Evolutionary conservation across 2,888 invertebrate species (phyloP).

Genomic region (Temnothorax unifasciatus): DNA sequence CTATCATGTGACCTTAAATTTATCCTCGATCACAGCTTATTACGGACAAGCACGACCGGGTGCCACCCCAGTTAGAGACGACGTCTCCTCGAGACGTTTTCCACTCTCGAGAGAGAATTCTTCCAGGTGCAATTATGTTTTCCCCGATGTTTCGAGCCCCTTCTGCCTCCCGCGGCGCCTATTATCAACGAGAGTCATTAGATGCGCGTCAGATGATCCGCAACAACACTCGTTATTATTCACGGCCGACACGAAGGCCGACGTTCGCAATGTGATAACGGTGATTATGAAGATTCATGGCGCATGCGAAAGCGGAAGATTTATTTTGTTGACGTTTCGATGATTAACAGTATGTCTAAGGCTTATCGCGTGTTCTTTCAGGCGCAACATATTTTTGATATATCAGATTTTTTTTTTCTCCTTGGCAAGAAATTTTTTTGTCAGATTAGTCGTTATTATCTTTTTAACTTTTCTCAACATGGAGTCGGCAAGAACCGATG

Average conservation of each 20-base stretch:
- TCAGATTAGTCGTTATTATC: background rate
- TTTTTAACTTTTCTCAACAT: background rate
- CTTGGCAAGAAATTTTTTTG: background rate
- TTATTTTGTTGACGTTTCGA: constrained; percentile 7
- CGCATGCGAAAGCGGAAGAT: constrained; percentile 30
- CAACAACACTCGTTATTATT: constrained; percentile 66
- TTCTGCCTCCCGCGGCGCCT: constrained; percentile 24
- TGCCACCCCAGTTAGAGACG: constrained; percentile 21
- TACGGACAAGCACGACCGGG: constrained; percentile 70
- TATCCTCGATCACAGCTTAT: constrained; percentile 74
- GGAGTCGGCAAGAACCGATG: background rate
- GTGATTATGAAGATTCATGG: constrained; percentile 66
- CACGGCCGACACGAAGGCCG: constrained; percentile 50
- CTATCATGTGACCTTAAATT: constrained; percentile 72
- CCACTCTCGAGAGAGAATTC: constrained; percentile 54
- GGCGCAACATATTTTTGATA: background rate
- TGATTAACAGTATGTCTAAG: constrained; percentile 5
- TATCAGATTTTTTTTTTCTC: background rate
- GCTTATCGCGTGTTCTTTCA: constrained; percentile 12
- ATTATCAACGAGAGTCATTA: constrained; percentile 48
- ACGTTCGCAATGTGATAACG: constrained; percentile 62
- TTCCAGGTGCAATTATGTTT: constrained; percentile 67
- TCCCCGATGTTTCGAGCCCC: constrained; percentile 6
- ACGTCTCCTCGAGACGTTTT: constrained; percentile 49
- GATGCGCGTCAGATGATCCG: constrained; percentile 59